Base-by-base conservation (phyloP, 2,888 invertebrate species). In the Rugalucina vietnamica region DNA sequence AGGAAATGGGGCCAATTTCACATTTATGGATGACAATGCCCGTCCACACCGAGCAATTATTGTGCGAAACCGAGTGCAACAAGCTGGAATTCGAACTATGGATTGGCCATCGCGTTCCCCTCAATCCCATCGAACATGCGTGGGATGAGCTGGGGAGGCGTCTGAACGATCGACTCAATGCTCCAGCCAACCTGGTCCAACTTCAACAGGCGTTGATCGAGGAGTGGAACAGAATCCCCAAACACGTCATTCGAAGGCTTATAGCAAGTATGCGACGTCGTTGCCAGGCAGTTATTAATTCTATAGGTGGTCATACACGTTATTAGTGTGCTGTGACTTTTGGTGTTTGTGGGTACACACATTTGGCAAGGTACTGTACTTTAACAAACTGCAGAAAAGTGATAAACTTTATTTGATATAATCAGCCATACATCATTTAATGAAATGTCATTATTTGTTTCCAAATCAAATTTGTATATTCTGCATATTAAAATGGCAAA, bases 21-120 rank as follows among this genome's bases (percentile, higher is more conserved):
- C 29, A 18, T 24, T 72, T 1, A 39, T 43, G 72, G 72, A 72
- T 29, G 69, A 69, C 36, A 43, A 72, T 29, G 71, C 71, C 4
- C 34, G 71, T 36, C 71, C 71, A 36, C 72, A 72, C 39, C 39
- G 72, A 21, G 72, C 72, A 1, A 72, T 1, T 29, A 49, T 43
- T 8, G 72, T 72, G 24, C 2, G 24, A 43, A 39, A 72, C 12
- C 43, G 39, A 8, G 39, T 43, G 2, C 72, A 72, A 18, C 43
- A 72, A 29, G 43, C 39, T 3, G 24, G 43, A 2, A 43, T 72
- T 5, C 39, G 24, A 43, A 3, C 5, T 10, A 10, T 39, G 39
- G 72, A 72, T 18, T 72, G 72, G 72, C 43, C 43, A 29, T 24
- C 43, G 24, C 72, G 39, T 14, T 72, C 72, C 5, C 72, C 43